Percentiles rank a stretch among this genome's conserved stretches.
Evolutionary conservation across 64 coral and sea anemone genomes (phyloP).

Genomic region (Stichodactyla helianthus): DNA sequence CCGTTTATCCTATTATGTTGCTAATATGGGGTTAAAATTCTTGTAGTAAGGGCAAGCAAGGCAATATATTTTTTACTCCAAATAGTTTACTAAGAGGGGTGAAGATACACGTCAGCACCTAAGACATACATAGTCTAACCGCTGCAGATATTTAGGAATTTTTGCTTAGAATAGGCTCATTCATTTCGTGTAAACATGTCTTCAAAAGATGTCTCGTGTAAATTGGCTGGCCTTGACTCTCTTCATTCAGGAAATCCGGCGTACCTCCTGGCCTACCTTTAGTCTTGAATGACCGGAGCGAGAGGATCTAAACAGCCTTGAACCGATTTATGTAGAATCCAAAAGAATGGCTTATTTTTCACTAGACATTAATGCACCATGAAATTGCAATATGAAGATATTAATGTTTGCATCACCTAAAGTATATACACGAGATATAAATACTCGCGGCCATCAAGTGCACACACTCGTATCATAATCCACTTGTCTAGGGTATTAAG

Average conservation of each 20-base stretch:
- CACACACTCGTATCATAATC: slow-evolving; percentile 1
- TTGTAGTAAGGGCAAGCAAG: not conserved
- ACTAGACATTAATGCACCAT: not conserved
- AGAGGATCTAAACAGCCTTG: not conserved
- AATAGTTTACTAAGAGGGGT: not conserved
- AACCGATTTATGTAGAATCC: not conserved
- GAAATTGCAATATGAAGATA: not conserved
- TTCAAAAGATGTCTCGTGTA: not conserved
- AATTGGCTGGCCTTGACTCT: not conserved
- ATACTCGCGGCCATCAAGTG: not conserved
- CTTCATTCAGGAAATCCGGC: not conserved
- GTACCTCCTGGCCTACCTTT: not conserved
- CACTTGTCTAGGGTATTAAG: slow-evolving; percentile 5
- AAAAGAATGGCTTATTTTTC: not conserved
- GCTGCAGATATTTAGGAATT: not conserved
- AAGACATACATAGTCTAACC: not conserved
- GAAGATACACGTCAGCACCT: not conserved
- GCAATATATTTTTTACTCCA: not conserved
- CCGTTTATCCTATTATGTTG: not conserved
- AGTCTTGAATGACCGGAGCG: not conserved
- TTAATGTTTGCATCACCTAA: not conserved
- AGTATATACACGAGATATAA: not conserved
- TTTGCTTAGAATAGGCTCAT: not conserved
- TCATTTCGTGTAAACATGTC: not conserved
- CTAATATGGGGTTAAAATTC: not conserved